Evolutionary conservation across 23 tunicate species (phyloP), one percentile per base, ranked within the genome.

Genomic region (Styela clava): DNA sequence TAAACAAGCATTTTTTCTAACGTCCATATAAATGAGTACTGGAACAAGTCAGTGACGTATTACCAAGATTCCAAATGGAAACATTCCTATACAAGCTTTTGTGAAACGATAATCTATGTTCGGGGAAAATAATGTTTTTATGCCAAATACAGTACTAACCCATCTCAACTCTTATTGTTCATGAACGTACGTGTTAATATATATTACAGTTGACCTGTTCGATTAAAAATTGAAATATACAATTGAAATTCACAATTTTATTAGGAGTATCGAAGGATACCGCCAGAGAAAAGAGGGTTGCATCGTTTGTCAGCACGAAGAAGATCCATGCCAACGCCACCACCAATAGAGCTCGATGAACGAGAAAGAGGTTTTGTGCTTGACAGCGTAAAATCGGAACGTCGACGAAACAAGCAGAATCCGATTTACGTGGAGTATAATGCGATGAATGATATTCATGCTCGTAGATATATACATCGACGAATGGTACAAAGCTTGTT

Each of bases 221-320:
- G 0, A 24, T 22, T 69, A 69, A 61, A 19, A 19, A 61, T 61
- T 61, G 19, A 61, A 61, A 61, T 61, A 61, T 61, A 21, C 64
- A 61, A 61, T 19, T 61, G 21, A 61, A 61, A 61, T 61, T 19
- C 64, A 61, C 64, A 21, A 61, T n/a, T 27, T 63, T 63, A 21
- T 32, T 30, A 63, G 73, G 73, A 63, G 27, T 63, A 33, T 33
- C 28, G 44, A 32, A n/a, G 73, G 25, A 81, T 91, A 2, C 97
- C 97, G n/a, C 52, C 97, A 2, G 97, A 91, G 63, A 91, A 91
- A 68, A 84, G 78, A 79, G 97, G 97, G 20, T 61, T 91, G 33
- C 97, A 91, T 63, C 87, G 97, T 31, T 76, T 91, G 97, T 91
- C 97, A 1, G 97, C 97, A 19, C 77, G 97, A 82, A n/a, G 90